Conservation (phyloP, 2,797 vertebrate species). For the Podargus strigoides region DNA sequence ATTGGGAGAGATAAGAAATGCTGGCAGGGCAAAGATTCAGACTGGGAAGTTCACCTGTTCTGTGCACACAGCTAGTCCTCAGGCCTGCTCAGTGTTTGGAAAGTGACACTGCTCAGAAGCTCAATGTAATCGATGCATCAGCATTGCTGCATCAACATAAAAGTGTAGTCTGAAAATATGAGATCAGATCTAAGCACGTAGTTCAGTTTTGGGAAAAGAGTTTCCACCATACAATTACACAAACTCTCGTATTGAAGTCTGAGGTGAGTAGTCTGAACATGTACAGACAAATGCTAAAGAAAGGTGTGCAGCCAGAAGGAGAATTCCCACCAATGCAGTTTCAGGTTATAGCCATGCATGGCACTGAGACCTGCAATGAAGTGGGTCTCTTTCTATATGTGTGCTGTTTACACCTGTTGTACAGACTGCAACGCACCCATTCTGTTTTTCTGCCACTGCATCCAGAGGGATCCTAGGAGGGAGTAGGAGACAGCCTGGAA, state of each 20-base stretch:
- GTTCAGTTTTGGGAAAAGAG: background rate
- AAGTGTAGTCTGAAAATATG: background rate
- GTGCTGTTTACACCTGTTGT: background rate
- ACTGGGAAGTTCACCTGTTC: background rate
- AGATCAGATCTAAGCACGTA: background rate
- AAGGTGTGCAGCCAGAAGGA: background rate
- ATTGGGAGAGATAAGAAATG: background rate
- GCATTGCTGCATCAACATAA: background rate
- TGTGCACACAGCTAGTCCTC: background rate
- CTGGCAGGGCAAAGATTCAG: background rate
- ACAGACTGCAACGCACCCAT: background rate
- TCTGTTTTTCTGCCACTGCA: background rate
- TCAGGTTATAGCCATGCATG: background rate
- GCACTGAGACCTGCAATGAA: background rate
- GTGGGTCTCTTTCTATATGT: background rate
- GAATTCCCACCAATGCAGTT: background rate
- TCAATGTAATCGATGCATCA: background rate
- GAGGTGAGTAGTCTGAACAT: fast-evolving
- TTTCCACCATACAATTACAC: background rate
- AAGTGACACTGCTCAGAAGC: background rate
- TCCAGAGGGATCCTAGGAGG: background rate
- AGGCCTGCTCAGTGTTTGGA: background rate
- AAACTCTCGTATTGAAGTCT: background rate
- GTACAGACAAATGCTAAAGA: background rate
- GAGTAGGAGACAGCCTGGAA: background rate